Base-by-base conservation (phyloP, 2,113 vertebrate genomes). In the Oncorhynchus tshawytscha region DNA sequence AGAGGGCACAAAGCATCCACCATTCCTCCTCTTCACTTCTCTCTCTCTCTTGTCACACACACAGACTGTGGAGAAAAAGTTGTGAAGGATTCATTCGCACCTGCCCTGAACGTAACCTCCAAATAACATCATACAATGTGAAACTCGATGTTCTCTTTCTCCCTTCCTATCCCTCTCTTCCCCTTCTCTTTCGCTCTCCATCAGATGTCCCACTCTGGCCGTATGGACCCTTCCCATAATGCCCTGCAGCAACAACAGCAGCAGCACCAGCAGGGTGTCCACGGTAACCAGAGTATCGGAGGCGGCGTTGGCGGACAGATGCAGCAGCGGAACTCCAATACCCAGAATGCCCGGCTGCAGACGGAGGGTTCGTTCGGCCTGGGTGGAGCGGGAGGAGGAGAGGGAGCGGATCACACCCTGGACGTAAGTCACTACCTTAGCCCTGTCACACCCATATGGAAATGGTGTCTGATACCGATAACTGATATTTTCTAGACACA, bases 361-460 rank as follows among this genome's bases (percentile, higher is more conserved):
- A 51, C 82, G 5, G 92, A 94, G 18, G 84, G 84, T 66, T 68
- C 94, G 68, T 97, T 97, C 51, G 93, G 89, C 18, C 85, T 96
- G 0, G 88, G 91, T 1, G 78, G 90, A 66, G 81, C 95, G 6
- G 88, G 93, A 1, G 91, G 80, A 0, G 95, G 94, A 3, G 97
- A 97, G 0, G 95, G 95, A 62, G 86, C 95, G 0, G 97, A 98
- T 76, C 94, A 96, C 2, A 86, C 95, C 12, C 92, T 98, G 20
- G 96, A 98, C 12, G 97, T 98, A 88, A 97, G 96, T 94, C 34
- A 5, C 51, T 18, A 54, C 51, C 51, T 18, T 15, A 15, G 16
- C 51, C 51, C 51, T 16, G 15, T 54, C 51, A 45, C 39, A 45
- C 39, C 39, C 39, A 45, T 45, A 45, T 54, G 16, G 51, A 54